These are phyloP conservation scores for Minunthozetes semirufus DNA, from an alignment of 2,888 invertebrate genomes.

Conservation along the genomic window DNA sequence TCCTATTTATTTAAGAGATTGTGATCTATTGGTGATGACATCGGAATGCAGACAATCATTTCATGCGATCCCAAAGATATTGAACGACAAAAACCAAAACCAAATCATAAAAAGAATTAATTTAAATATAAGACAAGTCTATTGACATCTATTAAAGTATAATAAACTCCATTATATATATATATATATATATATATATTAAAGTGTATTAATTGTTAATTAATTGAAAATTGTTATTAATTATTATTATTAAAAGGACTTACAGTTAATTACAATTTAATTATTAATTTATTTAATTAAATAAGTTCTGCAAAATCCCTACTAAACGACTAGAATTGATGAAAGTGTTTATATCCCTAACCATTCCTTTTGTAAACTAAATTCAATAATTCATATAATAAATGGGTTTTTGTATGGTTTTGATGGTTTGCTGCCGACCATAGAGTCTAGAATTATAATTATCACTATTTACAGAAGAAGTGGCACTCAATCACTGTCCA, in stretches of 20 bases:
- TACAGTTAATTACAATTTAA: slow-evolving; percentile 26
- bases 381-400: background rate
- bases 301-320: slow-evolving; percentile 25
- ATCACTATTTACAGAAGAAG: slow-evolving; percentile 26
- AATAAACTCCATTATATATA: too few relatives aligned
- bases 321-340: slow-evolving; percentile 28
- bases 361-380: background rate
- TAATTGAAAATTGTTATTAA: slow-evolving; percentile 27
- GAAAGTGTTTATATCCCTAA: slow-evolving; percentile 17
- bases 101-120: slow-evolving; percentile 73
- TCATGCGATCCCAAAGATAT: slow-evolving; percentile 88
- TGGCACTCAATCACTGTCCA: slow-evolving; percentile 30
- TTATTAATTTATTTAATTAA: slow-evolving; percentile 13
- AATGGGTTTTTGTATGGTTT: slow-evolving; percentile 21
- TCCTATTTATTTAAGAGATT: slow-evolving; percentile 67
- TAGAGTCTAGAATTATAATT: slow-evolving; percentile 8
- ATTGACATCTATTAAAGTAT: too few relatives aligned
- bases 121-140: slow-evolving; percentile 86
- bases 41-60: slow-evolving; percentile 73
- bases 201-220: slow-evolving; percentile 29
- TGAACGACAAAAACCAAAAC: slow-evolving; percentile 55
- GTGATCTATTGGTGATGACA: slow-evolving; percentile 87
- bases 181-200: too few relatives aligned
- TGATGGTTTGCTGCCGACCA: slow-evolving; percentile 20
- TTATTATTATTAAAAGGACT: slow-evolving; percentile 29